phyloP scores from a whole-genome alignment of 2,888 invertebrate genomes.

The Eustalomyia histrio region DNA sequence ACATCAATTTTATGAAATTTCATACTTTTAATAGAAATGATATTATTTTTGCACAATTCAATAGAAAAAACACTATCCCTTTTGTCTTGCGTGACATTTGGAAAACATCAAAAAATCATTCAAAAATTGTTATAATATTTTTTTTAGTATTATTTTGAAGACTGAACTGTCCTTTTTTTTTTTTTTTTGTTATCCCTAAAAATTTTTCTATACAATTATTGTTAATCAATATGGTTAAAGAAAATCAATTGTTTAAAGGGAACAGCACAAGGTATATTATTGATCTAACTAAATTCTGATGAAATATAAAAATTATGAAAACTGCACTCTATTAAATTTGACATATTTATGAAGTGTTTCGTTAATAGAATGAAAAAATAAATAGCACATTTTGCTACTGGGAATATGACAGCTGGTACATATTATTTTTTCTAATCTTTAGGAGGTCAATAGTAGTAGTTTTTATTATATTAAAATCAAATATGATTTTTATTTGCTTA shows the following conservation, averaged over 20 bases:
- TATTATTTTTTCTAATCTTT: neutral
- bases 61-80: neutral
- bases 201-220: neutral
- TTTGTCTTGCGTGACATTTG: neutral
- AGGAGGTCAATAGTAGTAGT: conserved; percentile 11
- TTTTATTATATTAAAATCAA: conserved; percentile 17
- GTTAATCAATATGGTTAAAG: conserved; percentile 3
- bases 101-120: neutral
- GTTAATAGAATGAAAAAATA: neutral
- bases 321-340: conserved; percentile 73
- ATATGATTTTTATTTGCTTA: neutral
- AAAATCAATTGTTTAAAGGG: neutral
- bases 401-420: neutral
- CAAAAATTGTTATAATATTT: conserved; percentile 1
- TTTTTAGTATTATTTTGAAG: neutral
- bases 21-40: neutral
- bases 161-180: neutral
- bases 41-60: neutral
- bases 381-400: neutral
- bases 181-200: neutral
- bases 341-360: conserved; percentile 75
- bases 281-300: conserved; percentile 1
- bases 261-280: neutral
- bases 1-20: neutral
- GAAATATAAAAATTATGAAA: conserved; percentile 36